Percentiles rank a stretch among this genome's conserved stretches.
phyloP scores from a whole-genome alignment of 2,888 invertebrate genomes.

The Drosophila gaucha region DNA sequence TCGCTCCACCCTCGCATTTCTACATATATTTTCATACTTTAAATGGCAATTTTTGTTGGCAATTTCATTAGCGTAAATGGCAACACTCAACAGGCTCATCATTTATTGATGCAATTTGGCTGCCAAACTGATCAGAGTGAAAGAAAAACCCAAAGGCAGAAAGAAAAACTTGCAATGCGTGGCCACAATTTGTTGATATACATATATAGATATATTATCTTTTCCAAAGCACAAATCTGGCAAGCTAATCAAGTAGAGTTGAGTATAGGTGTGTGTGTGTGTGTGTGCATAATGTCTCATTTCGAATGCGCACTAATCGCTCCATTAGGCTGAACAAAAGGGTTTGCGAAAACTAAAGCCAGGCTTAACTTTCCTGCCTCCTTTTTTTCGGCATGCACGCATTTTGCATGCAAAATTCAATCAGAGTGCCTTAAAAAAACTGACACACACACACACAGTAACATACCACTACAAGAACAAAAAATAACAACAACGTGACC shows the following conservation, averaged over 20 bases:
- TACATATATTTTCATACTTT: conserved; percentile 14
- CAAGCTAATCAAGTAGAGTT: conserved; percentile 6
- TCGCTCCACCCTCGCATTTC: background rate
- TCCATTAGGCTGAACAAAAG: conserved; percentile 63
- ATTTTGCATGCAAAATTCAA: conserved; percentile 78
- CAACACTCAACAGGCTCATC: conserved; percentile 66
- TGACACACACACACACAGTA: conserved; percentile 24
- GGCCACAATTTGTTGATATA: too few relatives aligned
- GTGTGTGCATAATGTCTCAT: conserved; percentile 48
- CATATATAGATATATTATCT: background rate
- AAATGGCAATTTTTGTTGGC: conserved; percentile 29
- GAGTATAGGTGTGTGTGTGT: conserved; percentile 6
- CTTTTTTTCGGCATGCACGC: conserved; percentile 48
- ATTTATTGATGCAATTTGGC: conserved; percentile 65
- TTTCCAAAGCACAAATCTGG: background rate
- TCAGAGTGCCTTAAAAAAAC: conserved; percentile 57
- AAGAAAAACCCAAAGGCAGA: too few relatives aligned
- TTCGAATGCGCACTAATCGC: conserved; percentile 73
- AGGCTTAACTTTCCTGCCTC: background rate
- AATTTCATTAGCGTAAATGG: conserved; percentile 51
- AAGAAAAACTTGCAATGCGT: too few relatives aligned
- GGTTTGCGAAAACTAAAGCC: conserved; percentile 23
- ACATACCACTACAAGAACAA: conserved; percentile 29
- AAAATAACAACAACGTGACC: conserved; percentile 58
- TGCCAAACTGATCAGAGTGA: conserved; percentile 26